Base-by-base conservation (phyloP, 2,797 vertebrate species). In the Lophura swinhoii region DNA sequence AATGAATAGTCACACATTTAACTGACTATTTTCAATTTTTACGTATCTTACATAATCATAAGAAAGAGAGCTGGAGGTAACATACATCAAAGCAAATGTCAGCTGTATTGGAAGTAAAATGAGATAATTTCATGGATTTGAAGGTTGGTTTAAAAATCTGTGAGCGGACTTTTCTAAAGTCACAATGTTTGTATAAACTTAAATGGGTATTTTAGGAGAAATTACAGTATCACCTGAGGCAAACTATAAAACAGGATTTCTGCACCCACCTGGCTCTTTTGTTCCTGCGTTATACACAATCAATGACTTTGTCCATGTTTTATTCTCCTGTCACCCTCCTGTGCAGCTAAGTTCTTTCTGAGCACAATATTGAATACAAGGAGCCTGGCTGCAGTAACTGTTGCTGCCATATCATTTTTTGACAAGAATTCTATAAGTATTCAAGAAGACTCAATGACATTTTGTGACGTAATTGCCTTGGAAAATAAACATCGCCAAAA, bases 1-100 rank as follows among this genome's bases (percentile, higher is more conserved):
- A 94, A 89, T 71, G 74, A 85, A 82, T 15, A 39, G 66, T 77
- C 63, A 93, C 63, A 75, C 7, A 76, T 92, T 86, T 76, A 75
- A 49, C 31, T 48, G 35, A 22, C 3, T 76, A 55, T 86, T 94
- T 94, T 88, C 37, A 64, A 46, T 82, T 78, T 80, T 87, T 70
- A 43, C 13, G 12, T 81, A 35, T 39, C 8, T 67, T 82, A 81
- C 12, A n/a, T 46, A 76, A 56, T 33, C 49, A 43, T 31, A 86
- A 82, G 46, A 76, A 89, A 78, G 20, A n/a, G 58, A 67, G 17
- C 13, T 63, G 49, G 15, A 86, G 55, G 73, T 59, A 81, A 59
- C 49, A 74, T 23, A 23, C 24, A 79, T 14, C 18, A 70, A 88
- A 79, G 53, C 33, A 44, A 77, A 31, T 28, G 22, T 70, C 81